Evolutionary conservation across 2,888 invertebrate species (phyloP), one percentile per base, ranked within the genome.

Genomic region (Unio pictorum): DNA sequence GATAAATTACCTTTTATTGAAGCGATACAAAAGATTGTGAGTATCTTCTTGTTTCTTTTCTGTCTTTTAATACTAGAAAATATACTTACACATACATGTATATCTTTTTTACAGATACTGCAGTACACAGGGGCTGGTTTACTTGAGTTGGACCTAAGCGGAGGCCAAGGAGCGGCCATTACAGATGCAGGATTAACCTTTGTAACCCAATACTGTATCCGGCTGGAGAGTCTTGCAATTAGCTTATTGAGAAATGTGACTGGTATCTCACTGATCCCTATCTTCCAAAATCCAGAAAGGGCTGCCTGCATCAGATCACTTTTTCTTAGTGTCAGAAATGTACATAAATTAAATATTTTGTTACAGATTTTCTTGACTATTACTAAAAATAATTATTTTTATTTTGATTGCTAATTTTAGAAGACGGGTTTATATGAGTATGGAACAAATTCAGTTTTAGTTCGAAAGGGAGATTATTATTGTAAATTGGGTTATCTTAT

Each of bases 181-280:
- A 85, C 86, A 20, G 88, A 88, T 63, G 74, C 75, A n/a, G 86
- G 87, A 15, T 68, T 88, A 17, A 65, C 69, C 23, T 76, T 85
- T 15, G 75, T 88, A 6, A 59, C 81, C 23, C 72, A 75, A 56
- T 80, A 83, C 75, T 88, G 88, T 68, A 66, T 34, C 7, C 75
- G 70, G 11, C 79, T 88, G 20, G 80, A 84, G 63, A 75, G 76
- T 6, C 71, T 88, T 2, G 75, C 76, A 45, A 71, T 88, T 26
- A 84, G 84, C 66, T 77, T 87, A 57, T 75, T 86, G 59, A 72
- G 76, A 28, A 70, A 79, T 8, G 67, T 85, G 18, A 84, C 84
- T 0, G 81, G 86, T 23, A 57, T 64, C 3, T 75, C 83, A 3
- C 79, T 88, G 23, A 59, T 80, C 11, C 86, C 85, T 4, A 66